Evolutionary conservation across 2,113 vertebrate genomes (phyloP).

Genomic region (Bubalus kerabau): DNA sequence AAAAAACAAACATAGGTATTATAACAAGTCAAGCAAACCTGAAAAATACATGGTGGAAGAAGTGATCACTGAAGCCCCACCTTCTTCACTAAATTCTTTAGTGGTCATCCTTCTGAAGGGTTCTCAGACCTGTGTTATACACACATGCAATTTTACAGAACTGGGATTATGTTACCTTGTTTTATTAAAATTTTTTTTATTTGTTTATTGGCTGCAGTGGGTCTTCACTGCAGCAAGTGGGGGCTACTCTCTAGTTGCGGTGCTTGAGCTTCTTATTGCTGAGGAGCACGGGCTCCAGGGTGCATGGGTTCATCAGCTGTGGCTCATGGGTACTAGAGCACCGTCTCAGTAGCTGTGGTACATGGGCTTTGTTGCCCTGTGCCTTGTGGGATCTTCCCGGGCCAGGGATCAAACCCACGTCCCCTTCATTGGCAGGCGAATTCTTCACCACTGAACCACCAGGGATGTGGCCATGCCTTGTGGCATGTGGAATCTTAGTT

Average conservation of each 20-base stretch:
- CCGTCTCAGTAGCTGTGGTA: background rate
- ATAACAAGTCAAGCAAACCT: background rate
- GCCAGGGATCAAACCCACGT: background rate
- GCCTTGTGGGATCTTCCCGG: background rate
- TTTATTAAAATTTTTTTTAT: background rate
- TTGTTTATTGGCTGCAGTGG: background rate
- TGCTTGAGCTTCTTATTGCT: background rate
- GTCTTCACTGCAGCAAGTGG: background rate
- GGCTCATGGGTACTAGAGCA: background rate
- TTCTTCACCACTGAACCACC: background rate
- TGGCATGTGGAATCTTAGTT: background rate
- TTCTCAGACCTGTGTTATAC: background rate
- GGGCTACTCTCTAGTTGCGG: background rate
- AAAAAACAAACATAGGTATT: background rate
- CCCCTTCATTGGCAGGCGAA: background rate
- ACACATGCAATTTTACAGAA: background rate
- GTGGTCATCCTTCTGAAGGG: background rate
- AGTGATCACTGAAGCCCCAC: background rate
- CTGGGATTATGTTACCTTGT: background rate
- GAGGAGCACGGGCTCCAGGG: background rate
- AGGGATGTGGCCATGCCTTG: background rate
- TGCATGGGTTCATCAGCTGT: background rate
- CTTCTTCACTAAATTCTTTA: background rate
- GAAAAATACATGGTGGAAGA: background rate
- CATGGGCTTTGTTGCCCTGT: background rate